Evolutionary conservation across 2,888 invertebrate genomes (phyloP).

Genomic region (Sarcophaga variegata): DNA sequence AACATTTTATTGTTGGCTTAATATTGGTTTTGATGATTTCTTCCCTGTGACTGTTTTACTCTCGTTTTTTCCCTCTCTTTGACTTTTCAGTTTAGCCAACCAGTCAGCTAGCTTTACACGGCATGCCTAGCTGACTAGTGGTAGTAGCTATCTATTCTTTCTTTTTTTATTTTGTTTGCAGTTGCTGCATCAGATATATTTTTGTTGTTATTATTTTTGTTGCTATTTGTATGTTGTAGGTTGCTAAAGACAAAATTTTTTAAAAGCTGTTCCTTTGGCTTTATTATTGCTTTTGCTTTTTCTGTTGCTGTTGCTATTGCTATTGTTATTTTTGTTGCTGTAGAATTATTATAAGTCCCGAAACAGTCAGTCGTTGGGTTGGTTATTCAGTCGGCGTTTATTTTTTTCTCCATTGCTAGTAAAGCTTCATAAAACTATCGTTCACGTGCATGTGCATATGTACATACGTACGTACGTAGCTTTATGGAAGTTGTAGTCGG

Average conservation of each 20-base stretch:
- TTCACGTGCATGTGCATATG: slow-evolving; percentile 1
- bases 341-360: slow-evolving; percentile 62
- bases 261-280: slow-evolving; percentile 70
- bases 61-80: background rate
- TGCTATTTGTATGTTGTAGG: slow-evolving; percentile 50
- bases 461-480: background rate
- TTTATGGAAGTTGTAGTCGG: slow-evolving; percentile 43
- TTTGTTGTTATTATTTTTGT: slow-evolving; percentile 34
- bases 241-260: slow-evolving; percentile 71
- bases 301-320: slow-evolving; percentile 10
- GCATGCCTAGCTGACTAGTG: slow-evolving; percentile 16
- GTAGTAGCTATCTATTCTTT: slow-evolving; percentile 40
- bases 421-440: slow-evolving; percentile 26
- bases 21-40: slow-evolving; percentile 55
- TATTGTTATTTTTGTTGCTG: slow-evolving; percentile 63
- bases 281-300: slow-evolving; percentile 57
- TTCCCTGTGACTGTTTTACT: slow-evolving; percentile 48
- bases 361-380: slow-evolving; percentile 48
- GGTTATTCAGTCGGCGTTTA: slow-evolving; percentile 50
- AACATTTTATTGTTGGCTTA: slow-evolving; percentile 62
- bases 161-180: slow-evolving; percentile 2
- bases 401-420: slow-evolving; percentile 25
- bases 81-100: background rate
- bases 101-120: background rate
- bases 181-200: slow-evolving; percentile 60